Evolutionary conservation across 1,140 invertebrate species (phyloP).

Genomic region (Chrysoperla carnea): DNA sequence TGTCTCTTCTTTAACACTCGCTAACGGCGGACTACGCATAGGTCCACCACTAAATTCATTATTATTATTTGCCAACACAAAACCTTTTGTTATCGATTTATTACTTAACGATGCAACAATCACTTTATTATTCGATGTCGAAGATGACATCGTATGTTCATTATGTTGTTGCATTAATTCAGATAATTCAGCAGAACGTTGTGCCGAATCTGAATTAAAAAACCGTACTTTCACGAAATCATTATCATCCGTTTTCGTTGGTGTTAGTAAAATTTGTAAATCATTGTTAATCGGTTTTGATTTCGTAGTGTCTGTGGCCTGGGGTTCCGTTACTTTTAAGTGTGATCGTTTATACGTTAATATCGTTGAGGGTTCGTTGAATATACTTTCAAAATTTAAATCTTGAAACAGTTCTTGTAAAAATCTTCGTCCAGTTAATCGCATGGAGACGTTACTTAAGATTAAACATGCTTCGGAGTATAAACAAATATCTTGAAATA

Average conservation of each 20-base stretch:
- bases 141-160: background rate
- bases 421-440: conserved; percentile 68
- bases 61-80: background rate
- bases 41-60: background rate
- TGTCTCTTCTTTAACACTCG: conserved; percentile 8
- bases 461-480: conserved; percentile 81
- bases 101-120: conserved; percentile 1
- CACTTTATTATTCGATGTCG: background rate
- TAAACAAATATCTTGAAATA: conserved; percentile 77
- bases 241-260: background rate
- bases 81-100: conserved; percentile 5
- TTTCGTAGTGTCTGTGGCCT: background rate
- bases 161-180: background rate
- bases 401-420: conserved; percentile 91
- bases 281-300: conserved; percentile 2
- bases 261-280: background rate
- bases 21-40: conserved; percentile 1
- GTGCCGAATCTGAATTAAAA: background rate
- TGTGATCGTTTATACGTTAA: background rate
- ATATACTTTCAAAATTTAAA: conserved; percentile 48
- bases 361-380: conserved; percentile 18
- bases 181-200: conserved; percentile 2
- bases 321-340: background rate
- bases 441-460: conserved; percentile 60
- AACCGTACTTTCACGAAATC: background rate